Evolutionary conservation across 2,113 vertebrate species (phyloP).

Genomic region (Lamprotornis superbus): DNA sequence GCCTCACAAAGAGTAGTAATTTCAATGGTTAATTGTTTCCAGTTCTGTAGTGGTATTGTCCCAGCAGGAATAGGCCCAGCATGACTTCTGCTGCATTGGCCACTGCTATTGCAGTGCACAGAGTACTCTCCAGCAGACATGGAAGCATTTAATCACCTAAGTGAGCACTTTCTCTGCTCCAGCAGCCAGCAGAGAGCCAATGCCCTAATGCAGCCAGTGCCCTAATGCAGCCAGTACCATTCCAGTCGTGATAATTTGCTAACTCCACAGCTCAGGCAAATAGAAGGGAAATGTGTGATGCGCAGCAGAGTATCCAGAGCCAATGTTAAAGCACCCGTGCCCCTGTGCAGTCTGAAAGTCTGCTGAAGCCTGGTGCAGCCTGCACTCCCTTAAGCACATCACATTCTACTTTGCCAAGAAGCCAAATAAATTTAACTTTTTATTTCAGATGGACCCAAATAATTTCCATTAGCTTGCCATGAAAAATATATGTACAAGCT

Average conservation of each 20-base stretch:
- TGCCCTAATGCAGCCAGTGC: not conserved
- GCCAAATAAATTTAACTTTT: not conserved
- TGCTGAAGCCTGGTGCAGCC: not conserved
- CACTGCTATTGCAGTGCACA: not conserved
- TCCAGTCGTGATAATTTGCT: not conserved
- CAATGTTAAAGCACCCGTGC: not conserved
- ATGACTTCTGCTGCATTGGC: constrained; percentile 15
- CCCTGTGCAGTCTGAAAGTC: not conserved
- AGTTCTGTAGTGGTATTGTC: not conserved
- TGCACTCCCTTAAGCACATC: not conserved
- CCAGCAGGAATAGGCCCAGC: constrained; percentile 44
- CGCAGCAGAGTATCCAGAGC: not conserved
- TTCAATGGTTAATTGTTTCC: constrained; percentile 39
- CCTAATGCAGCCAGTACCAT: not conserved
- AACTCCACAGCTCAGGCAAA: not conserved
- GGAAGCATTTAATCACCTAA: constrained; percentile 47
- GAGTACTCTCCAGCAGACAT: not conserved
- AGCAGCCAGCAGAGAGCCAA: constrained; percentile 34
- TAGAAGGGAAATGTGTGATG: not conserved
- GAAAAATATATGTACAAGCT: not conserved
- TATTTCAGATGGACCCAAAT: not conserved
- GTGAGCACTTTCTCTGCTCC: not conserved
- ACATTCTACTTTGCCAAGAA: not conserved
- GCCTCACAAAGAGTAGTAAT: not conserved
- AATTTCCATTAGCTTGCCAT: not conserved